These are phyloP conservation scores for Poeciliopsis turrubarensis DNA, from an alignment of 2,113 vertebrate genomes.

Conservation along the genomic window DNA sequence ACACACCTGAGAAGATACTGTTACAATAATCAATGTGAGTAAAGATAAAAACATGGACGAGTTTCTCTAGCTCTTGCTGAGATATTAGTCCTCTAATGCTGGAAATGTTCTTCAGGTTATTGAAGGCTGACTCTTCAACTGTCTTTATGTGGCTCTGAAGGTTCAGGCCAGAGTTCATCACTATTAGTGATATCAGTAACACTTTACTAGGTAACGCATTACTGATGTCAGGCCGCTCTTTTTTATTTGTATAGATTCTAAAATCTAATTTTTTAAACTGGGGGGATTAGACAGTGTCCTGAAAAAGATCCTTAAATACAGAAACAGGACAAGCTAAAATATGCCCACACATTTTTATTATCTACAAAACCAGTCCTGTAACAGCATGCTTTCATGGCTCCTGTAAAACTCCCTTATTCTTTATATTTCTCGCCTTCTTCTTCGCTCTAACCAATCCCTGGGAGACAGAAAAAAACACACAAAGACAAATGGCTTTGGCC, in stretches of 20 bases:
- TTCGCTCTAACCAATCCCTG: conserved; percentile 52
- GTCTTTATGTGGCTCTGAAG: no score
- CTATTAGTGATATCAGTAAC: no score
- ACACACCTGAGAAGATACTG: no score
- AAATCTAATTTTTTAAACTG: conserved; percentile 8
- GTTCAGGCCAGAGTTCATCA: no score
- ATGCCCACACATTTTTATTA: conserved; percentile 25
- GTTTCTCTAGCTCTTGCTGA: no score
- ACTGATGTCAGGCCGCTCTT: no score
- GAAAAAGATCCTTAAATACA: conserved; percentile 1
- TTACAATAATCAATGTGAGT: no score
- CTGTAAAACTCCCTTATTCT: conserved; percentile 40
- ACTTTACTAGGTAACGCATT: no score
- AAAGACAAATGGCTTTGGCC: conserved; percentile 71
- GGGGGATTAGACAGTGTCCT: not conserved
- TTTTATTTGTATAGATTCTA: not conserved
- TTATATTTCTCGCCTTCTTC: conserved; percentile 33
- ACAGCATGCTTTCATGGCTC: conserved; percentile 21
- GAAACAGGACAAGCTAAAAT: conserved; percentile 4
- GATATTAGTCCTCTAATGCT: no score
- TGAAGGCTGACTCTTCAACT: no score
- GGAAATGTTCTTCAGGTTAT: no score
- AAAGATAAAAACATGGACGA: no score
- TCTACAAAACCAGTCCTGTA: conserved; percentile 30
- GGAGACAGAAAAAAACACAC: conserved; percentile 58